These are phyloP conservation scores for Sebastes fasciatus DNA, from an alignment of 2,113 vertebrate species.

Conservation along the genomic window DNA sequence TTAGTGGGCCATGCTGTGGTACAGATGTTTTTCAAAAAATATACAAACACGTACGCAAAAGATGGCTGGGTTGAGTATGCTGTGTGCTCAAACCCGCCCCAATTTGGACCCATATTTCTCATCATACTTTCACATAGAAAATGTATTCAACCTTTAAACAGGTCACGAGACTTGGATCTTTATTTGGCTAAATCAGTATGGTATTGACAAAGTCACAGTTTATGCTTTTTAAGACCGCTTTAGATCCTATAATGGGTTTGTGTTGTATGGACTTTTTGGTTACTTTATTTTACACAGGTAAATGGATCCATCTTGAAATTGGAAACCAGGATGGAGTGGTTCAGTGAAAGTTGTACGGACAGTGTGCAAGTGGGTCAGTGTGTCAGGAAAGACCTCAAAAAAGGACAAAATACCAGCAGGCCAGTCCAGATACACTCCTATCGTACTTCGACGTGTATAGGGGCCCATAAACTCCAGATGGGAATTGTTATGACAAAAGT, in stretches of 20 bases:
- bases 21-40: background rate
- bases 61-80: background rate
- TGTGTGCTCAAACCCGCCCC: background rate
- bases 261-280: background rate
- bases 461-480: accelerated
- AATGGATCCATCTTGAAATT: accelerated
- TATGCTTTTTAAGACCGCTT: too few species aligned
- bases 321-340: slow-evolving; percentile 35
- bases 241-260: background rate
- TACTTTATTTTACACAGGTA: background rate
- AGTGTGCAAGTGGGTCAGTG: slow-evolving; percentile 41
- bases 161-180: background rate
- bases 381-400: slow-evolving; percentile 27
- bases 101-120: background rate
- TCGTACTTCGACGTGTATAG: accelerated
- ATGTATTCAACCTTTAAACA: background rate
- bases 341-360: slow-evolving; percentile 41
- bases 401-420: slow-evolving; percentile 55
- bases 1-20: background rate
- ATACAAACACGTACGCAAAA: background rate
- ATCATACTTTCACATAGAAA: background rate
- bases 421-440: slow-evolving; percentile 56
- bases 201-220: background rate
- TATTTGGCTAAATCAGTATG: background rate
- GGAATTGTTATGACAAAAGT: slow-evolving; percentile 26